Percentiles rank a stretch among this genome's conserved stretches.
Conservation (phyloP, 2,797 vertebrate species). For the Aeoliscus strigatus region DNA sequence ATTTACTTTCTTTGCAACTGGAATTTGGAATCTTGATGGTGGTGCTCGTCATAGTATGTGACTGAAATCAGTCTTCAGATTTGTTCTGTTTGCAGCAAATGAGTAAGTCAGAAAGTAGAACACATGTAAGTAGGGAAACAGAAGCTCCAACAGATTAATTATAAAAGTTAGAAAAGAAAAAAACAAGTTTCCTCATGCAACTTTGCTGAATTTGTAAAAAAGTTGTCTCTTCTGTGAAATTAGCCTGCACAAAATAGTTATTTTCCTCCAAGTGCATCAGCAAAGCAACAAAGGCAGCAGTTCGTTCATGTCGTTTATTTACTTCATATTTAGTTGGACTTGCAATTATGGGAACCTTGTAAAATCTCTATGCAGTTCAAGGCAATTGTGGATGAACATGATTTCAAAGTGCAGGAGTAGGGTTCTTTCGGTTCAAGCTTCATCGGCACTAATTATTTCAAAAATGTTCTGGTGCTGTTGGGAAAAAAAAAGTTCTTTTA, state of each 20-base stretch:
- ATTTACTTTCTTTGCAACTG: no score
- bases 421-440: conserved; percentile 1
- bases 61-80: no score
- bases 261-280: conserved; percentile 13
- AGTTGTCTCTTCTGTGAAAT: conserved; percentile 23
- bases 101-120: no score
- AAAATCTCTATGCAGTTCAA: conserved; percentile 35
- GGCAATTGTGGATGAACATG: conserved; percentile 32
- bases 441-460: conserved; percentile 9
- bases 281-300: conserved; percentile 18
- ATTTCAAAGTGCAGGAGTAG: conserved; percentile 16
- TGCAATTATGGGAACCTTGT: conserved; percentile 33
- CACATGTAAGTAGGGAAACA: no score
- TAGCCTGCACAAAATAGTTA: no score
- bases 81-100: no score
- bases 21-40: no score
- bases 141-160: no score
- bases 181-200: conserved; percentile 15
- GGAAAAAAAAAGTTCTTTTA: conserved; percentile 1
- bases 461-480: not conserved
- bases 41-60: no score
- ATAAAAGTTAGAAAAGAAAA: not conserved
- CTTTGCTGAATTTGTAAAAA: conserved; percentile 31
- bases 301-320: conserved; percentile 20
- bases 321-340: conserved; percentile 24